Percentiles rank a stretch among this genome's conserved stretches.
These are phyloP conservation scores for Chrysopilus asiliformis DNA, from an alignment of 2,888 invertebrate genomes.

Conservation along the genomic window DNA sequence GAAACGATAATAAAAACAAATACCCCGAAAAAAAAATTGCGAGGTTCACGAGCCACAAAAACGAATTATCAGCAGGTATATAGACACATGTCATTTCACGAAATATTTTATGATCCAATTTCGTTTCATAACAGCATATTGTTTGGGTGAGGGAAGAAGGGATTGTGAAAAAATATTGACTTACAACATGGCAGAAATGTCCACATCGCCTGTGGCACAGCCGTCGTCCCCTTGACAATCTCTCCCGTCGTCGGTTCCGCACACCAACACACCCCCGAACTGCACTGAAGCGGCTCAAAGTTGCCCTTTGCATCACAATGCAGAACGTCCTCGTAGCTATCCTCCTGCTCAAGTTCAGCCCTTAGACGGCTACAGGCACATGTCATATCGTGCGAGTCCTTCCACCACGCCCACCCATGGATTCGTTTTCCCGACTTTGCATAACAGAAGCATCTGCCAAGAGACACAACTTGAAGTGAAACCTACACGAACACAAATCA, in stretches of 20 bases:
- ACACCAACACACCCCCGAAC: slow-evolving; percentile 56
- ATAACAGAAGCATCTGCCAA: slow-evolving; percentile 51
- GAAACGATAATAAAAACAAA: too few relatives aligned
- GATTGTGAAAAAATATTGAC: too few relatives aligned
- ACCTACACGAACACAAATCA: background rate
- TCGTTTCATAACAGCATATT: too few relatives aligned
- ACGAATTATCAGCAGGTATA: too few relatives aligned
- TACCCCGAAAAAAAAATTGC: too few relatives aligned
- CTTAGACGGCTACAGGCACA: slow-evolving; percentile 48
- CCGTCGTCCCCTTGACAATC: slow-evolving; percentile 36
- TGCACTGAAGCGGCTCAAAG: slow-evolving; percentile 55
- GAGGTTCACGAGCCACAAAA: too few relatives aligned
- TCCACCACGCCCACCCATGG: slow-evolving; percentile 51
- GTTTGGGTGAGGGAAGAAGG: too few relatives aligned
- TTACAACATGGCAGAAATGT: slow-evolving; percentile 50
- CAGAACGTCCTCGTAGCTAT: slow-evolving; percentile 39
- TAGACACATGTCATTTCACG: too few relatives aligned
- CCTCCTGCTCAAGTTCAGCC: slow-evolving; percentile 36
- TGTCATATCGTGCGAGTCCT: slow-evolving; percentile 44
- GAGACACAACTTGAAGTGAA: background rate
- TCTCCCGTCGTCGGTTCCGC: slow-evolving; percentile 47
- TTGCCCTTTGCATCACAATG: slow-evolving; percentile 53
- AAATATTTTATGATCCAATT: too few relatives aligned
- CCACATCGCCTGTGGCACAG: slow-evolving; percentile 46
- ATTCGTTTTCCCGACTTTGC: slow-evolving; percentile 45